Conservation (phyloP, 2,888 invertebrate species). For the Drosophila aldrichi region DNA sequence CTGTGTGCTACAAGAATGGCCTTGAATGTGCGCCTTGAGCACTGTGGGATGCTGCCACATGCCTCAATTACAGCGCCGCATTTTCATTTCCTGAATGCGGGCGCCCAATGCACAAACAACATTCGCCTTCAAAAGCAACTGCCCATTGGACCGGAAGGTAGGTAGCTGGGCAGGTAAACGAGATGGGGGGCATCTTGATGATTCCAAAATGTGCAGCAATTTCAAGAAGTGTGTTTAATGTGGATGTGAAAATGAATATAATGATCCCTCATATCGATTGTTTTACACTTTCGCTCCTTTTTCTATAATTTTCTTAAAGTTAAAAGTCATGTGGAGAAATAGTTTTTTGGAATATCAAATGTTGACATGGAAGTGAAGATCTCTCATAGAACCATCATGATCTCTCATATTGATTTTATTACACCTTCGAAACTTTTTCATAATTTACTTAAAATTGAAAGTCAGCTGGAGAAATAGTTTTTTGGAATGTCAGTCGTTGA, state of each 20-base stretch:
- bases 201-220: background rate
- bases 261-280: background rate
- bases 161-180: background rate
- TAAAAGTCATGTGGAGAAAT: constrained; percentile 12
- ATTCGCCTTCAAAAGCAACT: background rate
- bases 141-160: background rate
- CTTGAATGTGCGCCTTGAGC: constrained; percentile 21
- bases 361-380: constrained; percentile 3
- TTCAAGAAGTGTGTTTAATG: background rate
- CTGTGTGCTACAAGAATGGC: constrained; percentile 26
- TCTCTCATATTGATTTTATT: background rate
- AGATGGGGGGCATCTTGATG: background rate
- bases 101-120: background rate
- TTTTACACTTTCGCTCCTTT: background rate
- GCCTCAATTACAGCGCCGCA: constrained; percentile 21
- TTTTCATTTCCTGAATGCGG: constrained; percentile 15
- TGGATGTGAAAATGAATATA: background rate
- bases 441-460: background rate
- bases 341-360: constrained; percentile 20
- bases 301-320: background rate
- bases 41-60: constrained; percentile 16
- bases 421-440: background rate
- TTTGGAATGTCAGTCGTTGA: constrained; percentile 25
- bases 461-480: constrained; percentile 5
- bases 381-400: background rate